Evolutionary conservation across 2,797 vertebrate genomes (phyloP), one percentile per base, ranked within the genome.

Genomic region (Cirrhinus molitorella): DNA sequence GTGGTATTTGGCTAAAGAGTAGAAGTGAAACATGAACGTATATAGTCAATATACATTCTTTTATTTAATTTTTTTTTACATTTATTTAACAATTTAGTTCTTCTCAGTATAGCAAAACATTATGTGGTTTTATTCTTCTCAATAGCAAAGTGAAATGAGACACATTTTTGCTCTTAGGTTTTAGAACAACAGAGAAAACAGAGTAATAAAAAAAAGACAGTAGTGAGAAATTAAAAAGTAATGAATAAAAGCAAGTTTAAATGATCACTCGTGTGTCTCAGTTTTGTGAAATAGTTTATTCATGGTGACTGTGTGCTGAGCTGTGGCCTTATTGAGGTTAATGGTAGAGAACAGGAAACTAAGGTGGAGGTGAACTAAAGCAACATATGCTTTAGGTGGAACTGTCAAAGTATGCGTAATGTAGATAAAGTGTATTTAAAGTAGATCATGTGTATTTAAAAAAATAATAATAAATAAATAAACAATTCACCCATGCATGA

Each of bases 311-410:
- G 28, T n/a, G 71, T n/a, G n/a, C n/a, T n/a, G n/a, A n/a, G 19
- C 12, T 13, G 1, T 21, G 11, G 6, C 11, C 5, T 9, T n/a
- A 34, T n/a, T 53, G 31, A 34, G 71, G 49, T 53, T 28, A 34
- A 53, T 0, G n/a, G n/a, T n/a, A n/a, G n/a, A n/a, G n/a, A n/a
- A n/a, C n/a, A n/a, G n/a, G n/a, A n/a, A n/a, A n/a, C n/a, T n/a
- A n/a, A n/a, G n/a, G n/a, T n/a, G 3, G 0, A 66, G 0, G 12
- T 13, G 2, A 6, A 28, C 23, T 7, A 14, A 28, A 0, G 16
- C 13, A 25, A 59, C 12, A 25, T 25, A 13, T 25, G n/a, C n/a
- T 59, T 59, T 12, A 2, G 23, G 5, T 28, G 6, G 47, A 23
- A 4, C 40, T n/a, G n/a, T n/a, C n/a, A n/a, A n/a, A n/a, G n/a